These are phyloP conservation scores for Pemphigus obesinymphae DNA, from an alignment of 1,140 invertebrate genomes.

Conservation along the genomic window DNA sequence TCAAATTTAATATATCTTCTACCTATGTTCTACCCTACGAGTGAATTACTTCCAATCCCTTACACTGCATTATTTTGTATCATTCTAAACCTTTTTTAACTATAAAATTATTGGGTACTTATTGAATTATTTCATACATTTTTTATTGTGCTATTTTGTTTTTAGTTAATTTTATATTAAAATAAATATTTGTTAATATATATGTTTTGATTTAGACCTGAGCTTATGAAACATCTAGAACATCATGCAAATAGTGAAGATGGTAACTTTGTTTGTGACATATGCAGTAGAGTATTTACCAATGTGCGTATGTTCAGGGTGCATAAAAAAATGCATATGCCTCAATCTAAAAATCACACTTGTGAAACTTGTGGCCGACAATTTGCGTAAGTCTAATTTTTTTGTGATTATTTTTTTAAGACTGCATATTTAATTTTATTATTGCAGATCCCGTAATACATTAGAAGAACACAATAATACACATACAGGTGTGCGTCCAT, in stretches of 20 bases:
- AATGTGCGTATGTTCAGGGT: slow-evolving; percentile 60
- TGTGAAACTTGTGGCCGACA: slow-evolving; percentile 62
- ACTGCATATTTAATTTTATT: slow-evolving; percentile 1
- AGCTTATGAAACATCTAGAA: slow-evolving; percentile 62
- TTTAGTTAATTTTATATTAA: background rate
- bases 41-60: no score
- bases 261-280: slow-evolving; percentile 62
- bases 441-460: slow-evolving; percentile 59
- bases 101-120: no score
- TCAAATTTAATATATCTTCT: no score
- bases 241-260: slow-evolving; percentile 61
- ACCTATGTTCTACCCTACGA: no score
- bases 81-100: no score
- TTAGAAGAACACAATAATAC: slow-evolving; percentile 67
- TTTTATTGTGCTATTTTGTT: background rate
- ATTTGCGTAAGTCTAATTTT: slow-evolving; percentile 53
- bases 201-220: slow-evolving; percentile 50
- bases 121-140: no score
- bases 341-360: slow-evolving; percentile 59
- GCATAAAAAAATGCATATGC: slow-evolving; percentile 61
- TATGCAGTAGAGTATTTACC: slow-evolving; percentile 61
- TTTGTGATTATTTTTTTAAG: background rate
- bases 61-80: no score
- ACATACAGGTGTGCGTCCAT: slow-evolving; percentile 64
- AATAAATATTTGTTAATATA: background rate